Evolutionary conservation across 2,113 vertebrate genomes (phyloP).

Genomic region (Ptychochromis oligacanthus): DNA sequence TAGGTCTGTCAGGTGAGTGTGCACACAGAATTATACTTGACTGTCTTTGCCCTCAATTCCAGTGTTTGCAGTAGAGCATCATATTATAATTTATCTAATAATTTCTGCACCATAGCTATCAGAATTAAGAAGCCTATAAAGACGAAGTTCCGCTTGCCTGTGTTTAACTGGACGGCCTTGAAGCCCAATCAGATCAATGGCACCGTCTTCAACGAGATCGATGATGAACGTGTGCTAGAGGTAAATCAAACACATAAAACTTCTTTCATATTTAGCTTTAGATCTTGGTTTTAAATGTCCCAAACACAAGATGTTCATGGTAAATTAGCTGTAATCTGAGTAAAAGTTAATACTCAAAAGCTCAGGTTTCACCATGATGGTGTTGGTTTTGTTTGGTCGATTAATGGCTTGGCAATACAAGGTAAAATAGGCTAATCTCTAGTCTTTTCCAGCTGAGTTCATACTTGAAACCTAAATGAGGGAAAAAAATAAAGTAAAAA

Average conservation of each 20-base stretch:
- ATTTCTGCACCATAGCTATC: constrained; percentile 81
- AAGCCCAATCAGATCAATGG: constrained; percentile 99
- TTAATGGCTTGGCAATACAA: background rate
- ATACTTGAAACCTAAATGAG: background rate
- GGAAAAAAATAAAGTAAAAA: background rate
- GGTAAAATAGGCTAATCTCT: background rate
- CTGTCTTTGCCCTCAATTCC: background rate
- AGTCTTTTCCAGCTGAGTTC: background rate
- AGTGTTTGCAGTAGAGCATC: background rate
- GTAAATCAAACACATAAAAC: constrained; percentile 70
- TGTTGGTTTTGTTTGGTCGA: background rate
- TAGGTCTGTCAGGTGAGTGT: constrained; percentile 89
- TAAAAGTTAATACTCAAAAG: fast-evolving
- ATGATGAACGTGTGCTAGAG: constrained; percentile 94
- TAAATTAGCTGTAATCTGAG: background rate
- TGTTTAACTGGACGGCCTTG: constrained; percentile 97
- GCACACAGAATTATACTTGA: background rate
- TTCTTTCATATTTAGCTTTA: fast-evolving
- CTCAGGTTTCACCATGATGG: background rate
- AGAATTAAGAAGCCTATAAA: constrained; percentile 99
- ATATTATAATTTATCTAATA: background rate
- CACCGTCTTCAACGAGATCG: constrained; percentile 96
- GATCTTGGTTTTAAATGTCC: background rate
- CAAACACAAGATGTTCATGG: background rate
- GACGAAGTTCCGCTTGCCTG: constrained; percentile 95